These are phyloP conservation scores for Ophonus ardosiacus DNA, from an alignment of 2,888 invertebrate species.

Conservation along the genomic window DNA sequence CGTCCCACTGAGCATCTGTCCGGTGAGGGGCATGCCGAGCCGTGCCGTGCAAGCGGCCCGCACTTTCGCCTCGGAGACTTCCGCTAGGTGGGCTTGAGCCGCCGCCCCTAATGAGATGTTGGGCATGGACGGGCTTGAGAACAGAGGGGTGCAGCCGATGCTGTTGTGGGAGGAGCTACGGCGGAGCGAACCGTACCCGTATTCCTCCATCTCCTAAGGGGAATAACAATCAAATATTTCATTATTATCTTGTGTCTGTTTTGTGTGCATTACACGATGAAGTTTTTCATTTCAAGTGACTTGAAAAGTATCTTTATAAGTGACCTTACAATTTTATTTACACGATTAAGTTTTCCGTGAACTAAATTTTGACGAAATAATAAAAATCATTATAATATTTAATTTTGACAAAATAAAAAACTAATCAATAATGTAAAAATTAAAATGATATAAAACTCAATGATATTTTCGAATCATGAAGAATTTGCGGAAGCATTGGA, in stretches of 20 bases:
- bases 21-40: constrained; percentile 81
- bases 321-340: too few species aligned
- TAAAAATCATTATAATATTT: too few species aligned
- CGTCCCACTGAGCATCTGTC: constrained; percentile 83
- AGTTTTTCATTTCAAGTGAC: too few species aligned
- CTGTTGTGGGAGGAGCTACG: constrained; percentile 83
- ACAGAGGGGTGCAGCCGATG: constrained; percentile 78
- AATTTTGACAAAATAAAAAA: too few species aligned
- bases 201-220: constrained; percentile 63
- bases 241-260: neutral
- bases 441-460: too few species aligned
- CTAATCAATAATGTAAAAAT: too few species aligned
- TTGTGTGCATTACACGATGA: too few species aligned
- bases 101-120: constrained; percentile 92
- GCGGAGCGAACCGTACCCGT: constrained; percentile 73
- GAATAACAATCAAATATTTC: constrained; percentile 4
- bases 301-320: too few species aligned
- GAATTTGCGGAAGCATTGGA: too few species aligned
- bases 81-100: constrained; percentile 71
- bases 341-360: too few species aligned
- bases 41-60: constrained; percentile 84
- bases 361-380: too few species aligned
- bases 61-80: constrained; percentile 88
- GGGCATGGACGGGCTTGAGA: constrained; percentile 97
- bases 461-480: too few species aligned